Base-by-base conservation (phyloP, 1,140 invertebrate species). In the Hyphantria cunea region DNA sequence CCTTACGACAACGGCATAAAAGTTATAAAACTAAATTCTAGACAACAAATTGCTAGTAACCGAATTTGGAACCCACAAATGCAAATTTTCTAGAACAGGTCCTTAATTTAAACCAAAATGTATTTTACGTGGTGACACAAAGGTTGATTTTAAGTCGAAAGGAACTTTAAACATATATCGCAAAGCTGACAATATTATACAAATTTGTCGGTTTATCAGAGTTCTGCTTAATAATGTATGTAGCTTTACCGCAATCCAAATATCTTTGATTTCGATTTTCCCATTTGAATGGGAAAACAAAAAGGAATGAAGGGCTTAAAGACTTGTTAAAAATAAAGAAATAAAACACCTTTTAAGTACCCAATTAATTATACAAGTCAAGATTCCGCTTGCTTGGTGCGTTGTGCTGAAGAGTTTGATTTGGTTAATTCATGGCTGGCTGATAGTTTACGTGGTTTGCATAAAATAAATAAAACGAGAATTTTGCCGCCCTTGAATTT, bases 221-320 rank as follows among this genome's bases (percentile, higher is more conserved):
- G 56, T 52, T 61, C 65, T 53, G 63, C 65, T 78, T 74, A 75
- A 78, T 80, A 76, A 81, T 78, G 67, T 76, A 81, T 76, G 78
- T 75, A 74, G 54, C 56, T 33, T 51, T 39, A 45, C 66, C 69
- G 58, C 73, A 71, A 68, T 68, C 72, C 70, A 74, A 79, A 76
- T 66, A 69, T 62, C 73, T 78, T 74, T 76, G 78, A 78, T 80
- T 80, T 75, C n/a, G 69, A 72, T 63, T 78, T 58, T 64, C 69
- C 56, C 42, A 15, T 65, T 58, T 34, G 42, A 32, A 60, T 41
- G 15, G 44, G 70, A 74, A n/a, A n/a, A 71, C 49, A 68, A 45
- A n/a, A 51, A 25, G 70, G n/a, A n/a, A 64, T 37, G 49, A 42
- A 45, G 74, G 74, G 62, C 55, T 17, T 25, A 25, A 1, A 25